Evolutionary conservation across 2,113 vertebrate species (phyloP), one percentile per base, ranked within the genome.

Genomic region (Eptatretus burgeri): DNA sequence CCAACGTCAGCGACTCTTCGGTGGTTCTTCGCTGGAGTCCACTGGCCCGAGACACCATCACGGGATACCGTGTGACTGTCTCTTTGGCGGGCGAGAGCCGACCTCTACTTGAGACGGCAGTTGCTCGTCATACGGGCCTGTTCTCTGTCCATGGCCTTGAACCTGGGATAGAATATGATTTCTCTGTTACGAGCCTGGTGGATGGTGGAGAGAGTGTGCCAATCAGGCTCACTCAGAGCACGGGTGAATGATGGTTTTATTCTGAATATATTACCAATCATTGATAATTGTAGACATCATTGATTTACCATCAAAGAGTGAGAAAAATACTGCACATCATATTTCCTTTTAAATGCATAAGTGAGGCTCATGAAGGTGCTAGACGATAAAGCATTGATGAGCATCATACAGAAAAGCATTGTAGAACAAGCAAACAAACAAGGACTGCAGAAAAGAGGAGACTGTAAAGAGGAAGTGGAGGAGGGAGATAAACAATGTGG

Each of bases 121-220:
- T 94, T 71, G 73, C 77, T 74, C 75, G 87, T 66, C 78, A 78
- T 50, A 76, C 81, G 65, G 83, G 82, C 69, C 79, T 85, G 68
- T 98, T 88, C 72, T 94, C 82, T 41, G 83, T 98, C 5, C 77
- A 79, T 68, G 89, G 89, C 67, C 73, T 98, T 79, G 86, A 96
- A 68, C 91, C 91, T 2, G 91, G 91, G 68, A 84, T 98, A 76
- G 83, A 85, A 78, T 98, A 98, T 68, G 84, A 94, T 78, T 83
- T 98, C 72, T 89, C 82, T 67, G 77, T 98, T 69, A 82, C 79
- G 78, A 93, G 89, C 14, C 76, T 98, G 70, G 82, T 85, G 68
- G 84, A 85, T 74, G 83, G 79, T 14, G 89, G 89, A 74, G 80
- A 87, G 79, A 91, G 89, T 67, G 76, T 80, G 73, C 82, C 91